Base-by-base conservation (phyloP, 2,888 invertebrate species). In the Carterocephalus palaemon region DNA sequence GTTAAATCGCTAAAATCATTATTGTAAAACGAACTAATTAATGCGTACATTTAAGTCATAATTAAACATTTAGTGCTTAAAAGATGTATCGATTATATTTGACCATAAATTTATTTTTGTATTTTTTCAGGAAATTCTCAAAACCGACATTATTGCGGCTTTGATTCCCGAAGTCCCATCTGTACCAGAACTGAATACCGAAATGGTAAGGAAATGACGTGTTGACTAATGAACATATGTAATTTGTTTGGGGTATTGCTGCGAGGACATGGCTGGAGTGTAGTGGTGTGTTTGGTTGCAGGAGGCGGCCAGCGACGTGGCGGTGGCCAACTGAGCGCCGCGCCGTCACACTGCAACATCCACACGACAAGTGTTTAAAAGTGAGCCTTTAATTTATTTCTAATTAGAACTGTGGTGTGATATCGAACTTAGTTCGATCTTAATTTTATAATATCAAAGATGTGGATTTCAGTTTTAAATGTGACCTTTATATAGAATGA, bases 381-480 rank as follows among this genome's bases (percentile, higher is more conserved):
- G 72, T 69, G 78, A 77, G 75, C 81, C 78, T 74, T 75, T 84
- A 75, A 83, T 83, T 84, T 83, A 83, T 84, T 83, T 73, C 67
- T 74, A 69, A 72, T 71, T 68, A 70, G 59, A 67, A 68, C 67
- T 68, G 74, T 71, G 73, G 72, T 70, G 74, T 76, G 70, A 72
- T 65, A 64, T 74, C 79, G 85, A 83, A 84, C 85, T 72, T 73
- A 85, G 84, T 84, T 85, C 81, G 82, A 62, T 64, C 61, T 59
- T 71, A 59, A 63, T 70, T 67, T 69, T 70, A 61, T 68, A 62
- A 66, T 69, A 64, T 72, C 70, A 65, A 67, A 65, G 68, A 75
- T 69, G 70, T 73, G 75, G 68, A 79, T 77, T 78, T 75, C 67
- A 67, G 71, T 80, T 78, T 75, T 65, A 70, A 68, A 70, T 62